Evolutionary conservation across 2,888 invertebrate genomes (phyloP).

Genomic region (Drosophila nr. perissopoda): DNA sequence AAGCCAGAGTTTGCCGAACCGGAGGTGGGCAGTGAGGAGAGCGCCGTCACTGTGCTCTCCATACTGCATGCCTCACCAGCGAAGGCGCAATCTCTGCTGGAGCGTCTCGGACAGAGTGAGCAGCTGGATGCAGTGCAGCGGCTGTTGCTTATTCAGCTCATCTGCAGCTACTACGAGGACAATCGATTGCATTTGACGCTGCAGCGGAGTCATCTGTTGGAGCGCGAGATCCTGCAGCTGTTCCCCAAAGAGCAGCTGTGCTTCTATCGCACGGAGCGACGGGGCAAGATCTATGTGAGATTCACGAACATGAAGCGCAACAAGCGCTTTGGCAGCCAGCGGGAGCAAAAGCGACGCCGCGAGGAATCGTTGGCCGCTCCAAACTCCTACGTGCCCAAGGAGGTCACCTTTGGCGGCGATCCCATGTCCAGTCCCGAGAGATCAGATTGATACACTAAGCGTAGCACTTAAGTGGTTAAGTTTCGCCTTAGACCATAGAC

Average conservation of each 20-base stretch:
- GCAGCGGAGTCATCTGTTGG: slow-evolving; percentile 74
- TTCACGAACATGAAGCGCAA: slow-evolving; percentile 81
- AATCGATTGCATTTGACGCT: slow-evolving; percentile 77
- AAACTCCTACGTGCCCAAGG: slow-evolving; percentile 40
- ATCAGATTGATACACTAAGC: slow-evolving; percentile 58
- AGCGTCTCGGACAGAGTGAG: slow-evolving; percentile 64
- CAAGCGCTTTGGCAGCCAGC: slow-evolving; percentile 54
- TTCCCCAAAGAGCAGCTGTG: slow-evolving; percentile 75
- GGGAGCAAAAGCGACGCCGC: slow-evolving; percentile 59
- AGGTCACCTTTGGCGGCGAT: slow-evolving; percentile 43
- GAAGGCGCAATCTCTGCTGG: slow-evolving; percentile 63
- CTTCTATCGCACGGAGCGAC: slow-evolving; percentile 79
- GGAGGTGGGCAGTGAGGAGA: slow-evolving; percentile 32
- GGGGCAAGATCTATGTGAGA: slow-evolving; percentile 81
- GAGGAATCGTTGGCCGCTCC: slow-evolving; percentile 32
- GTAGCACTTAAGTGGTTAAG: slow-evolving; percentile 1
- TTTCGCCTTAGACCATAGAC: neutral
- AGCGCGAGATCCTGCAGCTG: slow-evolving; percentile 74
- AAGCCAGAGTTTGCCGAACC: slow-evolving; percentile 46
- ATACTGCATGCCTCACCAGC: slow-evolving; percentile 67
- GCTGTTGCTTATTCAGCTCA: slow-evolving; percentile 70
- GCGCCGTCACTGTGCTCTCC: slow-evolving; percentile 56
- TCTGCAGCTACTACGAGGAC: slow-evolving; percentile 79
- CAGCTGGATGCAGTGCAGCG: slow-evolving; percentile 70
- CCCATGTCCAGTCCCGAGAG: slow-evolving; percentile 65